phyloP scores from a whole-genome alignment of 1,140 invertebrate species.

The Phenacoccus solenopsis region DNA sequence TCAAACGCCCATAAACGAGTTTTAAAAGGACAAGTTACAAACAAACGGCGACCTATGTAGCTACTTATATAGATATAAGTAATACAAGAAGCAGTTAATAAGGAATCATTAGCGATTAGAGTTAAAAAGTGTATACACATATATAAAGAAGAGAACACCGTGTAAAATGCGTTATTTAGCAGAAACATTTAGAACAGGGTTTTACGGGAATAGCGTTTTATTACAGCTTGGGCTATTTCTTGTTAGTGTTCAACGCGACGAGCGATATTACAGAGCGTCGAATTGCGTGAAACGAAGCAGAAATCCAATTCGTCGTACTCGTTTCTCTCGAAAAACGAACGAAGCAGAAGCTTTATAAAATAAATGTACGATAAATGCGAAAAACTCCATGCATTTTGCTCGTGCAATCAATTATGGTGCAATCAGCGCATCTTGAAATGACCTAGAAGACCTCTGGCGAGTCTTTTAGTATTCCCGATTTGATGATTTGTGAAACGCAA shows the following conservation, averaged over 20 bases:
- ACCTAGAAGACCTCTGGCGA: too few relatives aligned
- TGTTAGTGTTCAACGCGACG: not conserved
- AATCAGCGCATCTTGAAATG: too few relatives aligned
- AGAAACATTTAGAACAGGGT: not conserved
- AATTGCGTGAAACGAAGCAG: constrained; percentile 1
- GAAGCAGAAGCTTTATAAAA: not conserved
- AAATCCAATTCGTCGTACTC: not conserved
- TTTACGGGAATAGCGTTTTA: not conserved
- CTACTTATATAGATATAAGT: too few relatives aligned
- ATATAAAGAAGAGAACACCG: not conserved
- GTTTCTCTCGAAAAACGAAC: not conserved
- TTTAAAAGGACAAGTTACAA: not conserved
- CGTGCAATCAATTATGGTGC: too few relatives aligned
- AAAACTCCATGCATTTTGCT: not conserved
- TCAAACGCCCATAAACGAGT: not conserved
- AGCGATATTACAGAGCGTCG: not conserved
- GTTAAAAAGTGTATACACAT: not conserved
- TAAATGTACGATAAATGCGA: not conserved
- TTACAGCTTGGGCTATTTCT: not conserved
- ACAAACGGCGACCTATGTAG: too few relatives aligned
- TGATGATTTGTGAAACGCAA: too few relatives aligned
- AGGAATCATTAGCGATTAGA: constrained; percentile 2
- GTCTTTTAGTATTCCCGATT: too few relatives aligned
- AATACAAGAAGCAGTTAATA: not conserved
- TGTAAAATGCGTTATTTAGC: not conserved